Conservation (phyloP, 2,797 vertebrate species). For the Cuniculus paca region DNA sequence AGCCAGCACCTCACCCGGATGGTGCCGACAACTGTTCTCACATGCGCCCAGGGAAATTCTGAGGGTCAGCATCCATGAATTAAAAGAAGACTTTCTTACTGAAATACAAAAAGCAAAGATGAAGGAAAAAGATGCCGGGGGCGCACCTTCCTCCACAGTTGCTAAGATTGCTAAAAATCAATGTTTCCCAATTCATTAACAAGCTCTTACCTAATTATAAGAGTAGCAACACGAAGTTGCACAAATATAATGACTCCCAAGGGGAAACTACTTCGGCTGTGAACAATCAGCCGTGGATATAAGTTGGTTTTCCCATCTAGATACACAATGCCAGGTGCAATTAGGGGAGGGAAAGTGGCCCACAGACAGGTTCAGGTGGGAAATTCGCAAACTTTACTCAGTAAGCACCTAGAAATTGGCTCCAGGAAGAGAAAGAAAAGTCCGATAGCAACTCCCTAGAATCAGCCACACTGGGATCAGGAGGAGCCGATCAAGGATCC, state of each 20-base stretch:
- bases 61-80: neutral
- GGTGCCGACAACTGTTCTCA: neutral
- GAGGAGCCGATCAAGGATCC: no score
- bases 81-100: neutral
- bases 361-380: neutral
- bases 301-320: neutral
- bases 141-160: neutral
- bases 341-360: neutral
- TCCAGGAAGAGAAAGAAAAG: no score
- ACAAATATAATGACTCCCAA: neutral
- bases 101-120: conserved; percentile 14
- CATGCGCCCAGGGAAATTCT: neutral
- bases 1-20: neutral
- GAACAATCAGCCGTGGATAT: neutral
- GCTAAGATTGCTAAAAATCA: conserved; percentile 33
- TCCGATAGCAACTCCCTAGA: no score
- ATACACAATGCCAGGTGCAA: neutral
- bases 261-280: neutral
- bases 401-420: neutral
- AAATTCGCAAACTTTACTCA: neutral
- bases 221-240: neutral
- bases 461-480: no score
- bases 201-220: neutral
- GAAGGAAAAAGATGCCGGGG: neutral
- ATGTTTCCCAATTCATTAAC: neutral